phyloP scores from a whole-genome alignment of 1,140 invertebrate species.

The Ips typographus region DNA sequence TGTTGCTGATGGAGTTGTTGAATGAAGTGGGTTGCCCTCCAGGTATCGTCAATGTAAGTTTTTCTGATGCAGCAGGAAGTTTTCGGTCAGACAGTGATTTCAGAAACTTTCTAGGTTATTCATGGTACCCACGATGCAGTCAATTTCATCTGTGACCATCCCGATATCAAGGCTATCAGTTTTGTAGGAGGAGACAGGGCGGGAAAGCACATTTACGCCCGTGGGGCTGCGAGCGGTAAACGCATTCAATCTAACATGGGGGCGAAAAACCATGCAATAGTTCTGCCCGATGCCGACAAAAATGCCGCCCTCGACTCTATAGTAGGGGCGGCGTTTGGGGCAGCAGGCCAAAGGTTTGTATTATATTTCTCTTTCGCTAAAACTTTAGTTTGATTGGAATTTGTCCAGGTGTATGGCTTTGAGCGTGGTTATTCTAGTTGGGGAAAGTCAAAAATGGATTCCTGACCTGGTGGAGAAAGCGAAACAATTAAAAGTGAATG shows the following conservation, averaged over 20 bases:
- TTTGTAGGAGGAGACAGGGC: slow-evolving; percentile 97
- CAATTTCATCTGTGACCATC: slow-evolving; percentile 96
- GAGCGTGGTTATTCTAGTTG: slow-evolving; percentile 96
- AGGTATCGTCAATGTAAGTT: slow-evolving; percentile 82
- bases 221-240: slow-evolving; percentile 83
- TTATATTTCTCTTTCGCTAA: not conserved
- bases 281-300: slow-evolving; percentile 97
- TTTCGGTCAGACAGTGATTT: not conserved
- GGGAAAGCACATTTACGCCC: slow-evolving; percentile 94
- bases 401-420: slow-evolving; percentile 87
- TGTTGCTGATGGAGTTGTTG: slow-evolving; percentile 90
- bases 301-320: slow-evolving; percentile 93
- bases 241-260: slow-evolving; percentile 98
- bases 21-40: slow-evolving; percentile 90
- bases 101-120: slow-evolving; percentile 64
- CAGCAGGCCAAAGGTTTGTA: slow-evolving; percentile 76
- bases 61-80: no score
- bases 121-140: slow-evolving; percentile 94
- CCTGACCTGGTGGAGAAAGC: slow-evolving; percentile 88
- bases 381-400: not conserved
- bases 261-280: slow-evolving; percentile 97
- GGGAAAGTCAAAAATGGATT: slow-evolving; percentile 90
- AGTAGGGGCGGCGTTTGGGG: slow-evolving; percentile 94
- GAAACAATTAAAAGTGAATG: slow-evolving; percentile 89
- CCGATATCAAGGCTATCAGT: slow-evolving; percentile 95